Evolutionary conservation across 2,888 invertebrate genomes (phyloP), one percentile per base, ranked within the genome.

Genomic region (Neria commutata): DNA sequence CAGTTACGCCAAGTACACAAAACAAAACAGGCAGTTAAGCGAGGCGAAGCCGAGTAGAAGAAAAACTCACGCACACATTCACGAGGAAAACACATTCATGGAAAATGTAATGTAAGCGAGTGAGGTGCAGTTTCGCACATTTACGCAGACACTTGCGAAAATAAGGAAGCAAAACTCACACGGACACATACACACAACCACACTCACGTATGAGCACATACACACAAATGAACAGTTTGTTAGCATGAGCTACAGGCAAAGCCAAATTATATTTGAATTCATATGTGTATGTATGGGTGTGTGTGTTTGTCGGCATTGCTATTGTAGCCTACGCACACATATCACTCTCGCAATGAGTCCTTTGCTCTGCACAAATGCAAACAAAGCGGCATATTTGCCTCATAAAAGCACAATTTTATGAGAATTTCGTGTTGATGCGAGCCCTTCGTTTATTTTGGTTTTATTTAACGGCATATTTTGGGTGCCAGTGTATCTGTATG

Each of bases 301-400:
- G 24, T 17, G 24, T 53, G 10, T 40, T n/a, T 52, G 26, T 52
- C 29, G 3, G 25, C 10, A 17, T 46, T 46, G 46, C 29, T 48
- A 29, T 48, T 48, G 37, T 17, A n/a, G 4, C 33, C 33, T 14
- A 45, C 53, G 17, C 52, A 52, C 42, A 52, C 24, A 47, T 34
- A 46, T 54, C 54, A 54, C 34, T 54, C 46, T 47, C 47, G 33
- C 45, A 53, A 53, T 53, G 53, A 45, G 53, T 29, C 25, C 42
- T 53, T 50, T 21, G 25, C n/a, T n/a, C n/a, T n/a, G n/a, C n/a
- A n/a, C n/a, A n/a, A n/a, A n/a, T 11, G 34, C 11, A 50, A 50
- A 50, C 50, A 34, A 11, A 33, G 4, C n/a, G 37, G 6, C 17
- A 37, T 16, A n/a, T n/a, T n/a, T n/a, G n/a, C n/a, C n/a, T n/a